Conservation (phyloP, 1,140 invertebrate genomes). For the Saccostrea glomerata region DNA sequence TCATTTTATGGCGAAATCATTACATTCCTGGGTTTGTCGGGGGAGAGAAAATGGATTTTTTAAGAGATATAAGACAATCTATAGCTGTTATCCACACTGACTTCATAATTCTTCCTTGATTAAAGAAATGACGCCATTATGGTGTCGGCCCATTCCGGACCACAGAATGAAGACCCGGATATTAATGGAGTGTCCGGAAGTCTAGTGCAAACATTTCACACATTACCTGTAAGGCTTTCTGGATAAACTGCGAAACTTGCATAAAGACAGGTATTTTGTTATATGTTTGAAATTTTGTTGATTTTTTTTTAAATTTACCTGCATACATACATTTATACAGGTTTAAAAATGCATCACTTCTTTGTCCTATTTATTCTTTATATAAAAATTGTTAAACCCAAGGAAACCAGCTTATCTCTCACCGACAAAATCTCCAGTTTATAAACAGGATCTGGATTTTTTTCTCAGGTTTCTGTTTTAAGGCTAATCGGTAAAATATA, state of each 20-base stretch:
- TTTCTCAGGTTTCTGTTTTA: not conserved
- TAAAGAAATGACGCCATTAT: constrained; percentile 6
- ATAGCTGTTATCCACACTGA: not conserved
- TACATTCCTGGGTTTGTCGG: not conserved
- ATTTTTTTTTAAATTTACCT: not conserved
- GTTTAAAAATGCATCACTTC: not conserved
- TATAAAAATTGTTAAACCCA: too few relatives aligned
- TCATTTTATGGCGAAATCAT: not conserved
- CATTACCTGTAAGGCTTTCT: not conserved
- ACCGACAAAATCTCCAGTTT: not conserved
- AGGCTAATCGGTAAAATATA: not conserved
- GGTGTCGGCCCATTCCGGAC: not conserved
- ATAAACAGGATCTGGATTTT: not conserved
- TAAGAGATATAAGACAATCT: not conserved
- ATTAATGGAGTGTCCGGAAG: not conserved
- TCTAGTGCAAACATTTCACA: not conserved
- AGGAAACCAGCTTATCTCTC: not conserved
- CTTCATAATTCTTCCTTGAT: constrained; percentile 2
- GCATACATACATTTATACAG: not conserved
- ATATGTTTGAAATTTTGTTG: not conserved
- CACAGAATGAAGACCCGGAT: not conserved
- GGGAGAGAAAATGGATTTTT: not conserved
- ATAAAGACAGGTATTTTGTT: not conserved
- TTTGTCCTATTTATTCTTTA: not conserved
- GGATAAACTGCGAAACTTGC: not conserved